Conservation (phyloP, 2,888 invertebrate species). For the Cylloceria caligata region DNA sequence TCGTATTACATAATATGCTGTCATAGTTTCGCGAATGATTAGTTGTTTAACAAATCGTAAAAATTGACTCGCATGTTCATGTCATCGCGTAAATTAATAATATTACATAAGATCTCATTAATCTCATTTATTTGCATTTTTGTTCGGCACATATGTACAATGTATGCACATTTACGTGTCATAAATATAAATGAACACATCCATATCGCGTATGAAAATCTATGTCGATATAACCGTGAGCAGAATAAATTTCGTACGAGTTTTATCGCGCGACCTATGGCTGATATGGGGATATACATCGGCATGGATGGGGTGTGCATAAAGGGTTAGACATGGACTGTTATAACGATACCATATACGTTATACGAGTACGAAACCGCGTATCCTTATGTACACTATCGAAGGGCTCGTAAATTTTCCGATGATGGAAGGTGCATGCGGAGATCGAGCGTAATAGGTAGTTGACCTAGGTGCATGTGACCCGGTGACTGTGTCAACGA, state of each 20-base stretch:
- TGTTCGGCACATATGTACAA: not conserved
- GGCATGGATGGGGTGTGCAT: slow-evolving; percentile 18
- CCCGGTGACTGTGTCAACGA: slow-evolving; percentile 15
- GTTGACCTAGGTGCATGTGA: slow-evolving; percentile 11
- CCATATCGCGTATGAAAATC: slow-evolving; percentile 40
- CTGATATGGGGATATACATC: slow-evolving; percentile 43
- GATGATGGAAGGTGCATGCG: slow-evolving; percentile 49
- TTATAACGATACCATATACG: slow-evolving; percentile 17
- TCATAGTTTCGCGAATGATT: not conserved
- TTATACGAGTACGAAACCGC: slow-evolving; percentile 39
- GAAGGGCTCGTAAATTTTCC: slow-evolving; percentile 54
- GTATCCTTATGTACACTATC: slow-evolving; percentile 39
- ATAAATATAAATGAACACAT: not conserved
- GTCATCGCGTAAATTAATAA: slow-evolving; percentile 32
- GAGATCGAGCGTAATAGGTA: slow-evolving; percentile 40
- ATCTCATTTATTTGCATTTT: slow-evolving; percentile 33
- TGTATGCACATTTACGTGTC: not conserved
- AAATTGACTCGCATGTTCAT: not conserved
- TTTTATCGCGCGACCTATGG: slow-evolving; percentile 37
- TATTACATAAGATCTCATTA: slow-evolving; percentile 15
- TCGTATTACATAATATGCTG: not conserved
- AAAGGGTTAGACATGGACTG: slow-evolving; percentile 6
- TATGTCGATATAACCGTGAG: slow-evolving; percentile 39
- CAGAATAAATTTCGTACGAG: slow-evolving; percentile 53
- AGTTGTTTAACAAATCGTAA: not conserved